A percentile compares a stretch with the other conserved stretches of the same genome.
Evolutionary conservation across 2,888 invertebrate species (phyloP).

Genomic region (Drosophila mimica): DNA sequence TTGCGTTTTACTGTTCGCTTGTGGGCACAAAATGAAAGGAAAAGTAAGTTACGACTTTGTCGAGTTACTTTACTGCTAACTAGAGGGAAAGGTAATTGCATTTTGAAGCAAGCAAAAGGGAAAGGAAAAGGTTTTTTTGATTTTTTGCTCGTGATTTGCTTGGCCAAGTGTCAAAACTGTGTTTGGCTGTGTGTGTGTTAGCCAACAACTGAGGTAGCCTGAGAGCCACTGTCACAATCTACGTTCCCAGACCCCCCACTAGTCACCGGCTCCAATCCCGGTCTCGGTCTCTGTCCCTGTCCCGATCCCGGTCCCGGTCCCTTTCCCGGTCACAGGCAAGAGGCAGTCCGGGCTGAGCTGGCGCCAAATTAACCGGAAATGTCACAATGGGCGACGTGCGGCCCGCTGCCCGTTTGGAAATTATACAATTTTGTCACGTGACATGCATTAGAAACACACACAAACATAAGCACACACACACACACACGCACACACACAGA

Average conservation of each 20-base stretch:
- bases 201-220: constrained; percentile 42
- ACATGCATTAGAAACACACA: constrained; percentile 72
- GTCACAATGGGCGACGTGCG: constrained; percentile 81
- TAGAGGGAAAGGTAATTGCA: constrained; percentile 80
- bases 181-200: constrained; percentile 3
- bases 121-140: constrained; percentile 52
- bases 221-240: constrained; percentile 29
- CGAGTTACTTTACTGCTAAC: constrained; percentile 57
- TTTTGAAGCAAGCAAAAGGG: constrained; percentile 67
- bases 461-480: constrained; percentile 31
- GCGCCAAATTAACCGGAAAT: constrained; percentile 81
- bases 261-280: constrained; percentile 11
- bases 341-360: constrained; percentile 65
- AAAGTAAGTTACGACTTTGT: constrained; percentile 81
- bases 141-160: constrained; percentile 59
- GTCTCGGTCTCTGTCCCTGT: not conserved
- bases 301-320: not conserved
- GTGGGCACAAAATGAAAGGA: constrained; percentile 78
- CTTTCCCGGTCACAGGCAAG: constrained; percentile 19
- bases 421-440: constrained; percentile 83
- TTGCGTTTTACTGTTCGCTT: constrained; percentile 59
- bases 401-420: constrained; percentile 74
- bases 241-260: constrained; percentile 1
- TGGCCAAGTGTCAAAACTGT: constrained; percentile 79
- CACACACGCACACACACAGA: constrained; percentile 26